Conservation (phyloP, 2,888 invertebrate species). For the Agriotes lineatus region DNA sequence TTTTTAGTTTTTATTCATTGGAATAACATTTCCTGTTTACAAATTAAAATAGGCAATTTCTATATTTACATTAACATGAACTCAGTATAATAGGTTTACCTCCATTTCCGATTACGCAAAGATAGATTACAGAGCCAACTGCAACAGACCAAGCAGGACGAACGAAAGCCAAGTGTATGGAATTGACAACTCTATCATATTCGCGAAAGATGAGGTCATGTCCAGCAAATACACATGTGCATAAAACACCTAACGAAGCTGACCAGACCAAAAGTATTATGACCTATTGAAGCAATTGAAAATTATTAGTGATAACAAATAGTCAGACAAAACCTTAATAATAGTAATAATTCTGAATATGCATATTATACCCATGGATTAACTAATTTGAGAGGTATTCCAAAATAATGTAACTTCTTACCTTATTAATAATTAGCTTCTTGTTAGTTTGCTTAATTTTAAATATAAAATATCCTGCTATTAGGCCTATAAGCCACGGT, state of each 20-base stretch:
- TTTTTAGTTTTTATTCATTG: no score
- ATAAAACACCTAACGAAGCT: not conserved
- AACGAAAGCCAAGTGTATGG: not conserved
- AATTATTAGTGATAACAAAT: not conserved
- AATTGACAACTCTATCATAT: not conserved
- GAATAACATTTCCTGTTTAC: no score
- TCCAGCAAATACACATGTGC: not conserved
- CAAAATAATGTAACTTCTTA: no score
- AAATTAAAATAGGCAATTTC: no score
- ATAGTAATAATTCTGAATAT: no score
- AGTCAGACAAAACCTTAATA: no score
- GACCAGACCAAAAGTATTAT: not conserved
- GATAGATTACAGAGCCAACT: not conserved
- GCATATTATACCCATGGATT: no score
- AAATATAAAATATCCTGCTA: slow-evolving; percentile 31
- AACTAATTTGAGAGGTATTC: no score
- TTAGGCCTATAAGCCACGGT: slow-evolving; percentile 38
- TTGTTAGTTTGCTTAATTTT: not conserved
- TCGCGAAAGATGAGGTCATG: not conserved
- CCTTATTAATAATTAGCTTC: not conserved
- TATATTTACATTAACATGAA: no score
- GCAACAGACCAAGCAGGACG: not conserved
- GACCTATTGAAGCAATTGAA: not conserved
- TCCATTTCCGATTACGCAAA: not conserved
- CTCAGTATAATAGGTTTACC: not conserved